These are phyloP conservation scores for Euborellia annulipes DNA, from an alignment of 1,140 invertebrate genomes.

Conservation along the genomic window DNA sequence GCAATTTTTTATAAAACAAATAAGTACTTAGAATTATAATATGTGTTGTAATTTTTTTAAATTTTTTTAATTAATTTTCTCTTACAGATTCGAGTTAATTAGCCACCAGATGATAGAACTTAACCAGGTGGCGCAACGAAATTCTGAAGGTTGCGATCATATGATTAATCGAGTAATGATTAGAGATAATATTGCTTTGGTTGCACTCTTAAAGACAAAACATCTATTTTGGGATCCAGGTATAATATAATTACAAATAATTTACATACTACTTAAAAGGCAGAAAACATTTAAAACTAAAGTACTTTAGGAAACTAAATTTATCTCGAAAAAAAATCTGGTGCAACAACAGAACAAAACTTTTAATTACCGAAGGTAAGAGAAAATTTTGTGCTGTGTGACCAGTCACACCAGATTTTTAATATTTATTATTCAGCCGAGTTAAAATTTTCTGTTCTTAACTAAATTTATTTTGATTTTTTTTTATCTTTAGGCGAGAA, in stretches of 20 bases:
- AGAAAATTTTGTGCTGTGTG: neutral
- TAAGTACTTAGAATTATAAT: too few relatives aligned
- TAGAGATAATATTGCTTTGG: conserved; percentile 96
- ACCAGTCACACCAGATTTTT: neutral
- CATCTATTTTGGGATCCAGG: conserved; percentile 85
- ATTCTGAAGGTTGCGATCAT: conserved; percentile 92
- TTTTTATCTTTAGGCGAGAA: conserved; percentile 1
- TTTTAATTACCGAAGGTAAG: too few relatives aligned
- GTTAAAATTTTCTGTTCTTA: neutral
- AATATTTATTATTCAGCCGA: too few relatives aligned
- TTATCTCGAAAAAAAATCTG: too few relatives aligned
- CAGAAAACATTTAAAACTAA: neutral
- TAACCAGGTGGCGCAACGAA: conserved; percentile 96
- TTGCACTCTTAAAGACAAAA: conserved; percentile 84
- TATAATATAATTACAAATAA: conserved; percentile 19
- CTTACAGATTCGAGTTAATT: conserved; percentile 74
- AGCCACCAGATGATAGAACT: conserved; percentile 95
- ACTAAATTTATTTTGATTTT: conserved; percentile 1
- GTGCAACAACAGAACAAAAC: too few relatives aligned
- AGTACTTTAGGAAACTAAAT: too few relatives aligned
- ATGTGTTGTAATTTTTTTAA: too few relatives aligned
- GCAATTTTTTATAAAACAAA: conserved; percentile 91
- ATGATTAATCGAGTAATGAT: conserved; percentile 99
- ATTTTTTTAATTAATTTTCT: conserved; percentile 12
- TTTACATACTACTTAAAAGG: neutral